Percentiles rank a stretch among this genome's conserved stretches.
These are phyloP conservation scores for Apodemus speciosus DNA, from an alignment of 2,113 vertebrate species.

Conservation along the genomic window DNA sequence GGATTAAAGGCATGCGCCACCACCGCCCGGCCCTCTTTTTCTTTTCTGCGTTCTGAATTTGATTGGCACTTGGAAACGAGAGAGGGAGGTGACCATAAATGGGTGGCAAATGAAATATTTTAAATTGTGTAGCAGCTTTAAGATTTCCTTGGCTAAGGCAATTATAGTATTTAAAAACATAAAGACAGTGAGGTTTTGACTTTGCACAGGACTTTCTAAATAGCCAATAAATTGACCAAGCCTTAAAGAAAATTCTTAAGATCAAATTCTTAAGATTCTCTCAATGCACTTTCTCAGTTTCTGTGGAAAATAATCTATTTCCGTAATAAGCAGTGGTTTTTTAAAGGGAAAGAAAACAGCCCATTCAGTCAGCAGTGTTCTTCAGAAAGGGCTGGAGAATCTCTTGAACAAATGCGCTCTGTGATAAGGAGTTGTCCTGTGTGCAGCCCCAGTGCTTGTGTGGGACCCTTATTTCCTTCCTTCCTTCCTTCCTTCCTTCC, in stretches of 20 bases:
- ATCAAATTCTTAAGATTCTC: constrained; percentile 37
- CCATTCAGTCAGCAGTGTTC: not conserved
- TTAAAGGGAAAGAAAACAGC: not conserved
- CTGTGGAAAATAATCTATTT: not conserved
- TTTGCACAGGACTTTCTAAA: constrained; percentile 30
- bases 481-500: too few species aligned
- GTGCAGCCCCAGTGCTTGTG: not conserved
- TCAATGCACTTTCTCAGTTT: constrained; percentile 17
- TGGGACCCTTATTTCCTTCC: not conserved
- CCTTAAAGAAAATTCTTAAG: constrained; percentile 21
- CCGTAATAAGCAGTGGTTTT: not conserved
- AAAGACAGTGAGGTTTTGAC: constrained; percentile 11
- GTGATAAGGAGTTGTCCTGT: not conserved
- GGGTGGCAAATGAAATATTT: constrained; percentile 27
- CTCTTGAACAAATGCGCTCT: constrained; percentile 21
- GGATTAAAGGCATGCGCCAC: too few species aligned
- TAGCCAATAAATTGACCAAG: constrained; percentile 21
- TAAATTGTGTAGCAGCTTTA: not conserved
- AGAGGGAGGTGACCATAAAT: not conserved
- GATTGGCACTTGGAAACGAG: not conserved
- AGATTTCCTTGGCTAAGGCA: constrained; percentile 38
- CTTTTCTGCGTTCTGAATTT: constrained; percentile 48
- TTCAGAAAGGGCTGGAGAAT: constrained; percentile 27
- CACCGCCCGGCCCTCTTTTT: too few species aligned
- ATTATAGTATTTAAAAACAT: constrained; percentile 27